A percentile compares a stretch with the other conserved stretches of the same genome.
These are phyloP conservation scores for Catocala fraxini DNA, from an alignment of 2,888 invertebrate species.

Conservation along the genomic window DNA sequence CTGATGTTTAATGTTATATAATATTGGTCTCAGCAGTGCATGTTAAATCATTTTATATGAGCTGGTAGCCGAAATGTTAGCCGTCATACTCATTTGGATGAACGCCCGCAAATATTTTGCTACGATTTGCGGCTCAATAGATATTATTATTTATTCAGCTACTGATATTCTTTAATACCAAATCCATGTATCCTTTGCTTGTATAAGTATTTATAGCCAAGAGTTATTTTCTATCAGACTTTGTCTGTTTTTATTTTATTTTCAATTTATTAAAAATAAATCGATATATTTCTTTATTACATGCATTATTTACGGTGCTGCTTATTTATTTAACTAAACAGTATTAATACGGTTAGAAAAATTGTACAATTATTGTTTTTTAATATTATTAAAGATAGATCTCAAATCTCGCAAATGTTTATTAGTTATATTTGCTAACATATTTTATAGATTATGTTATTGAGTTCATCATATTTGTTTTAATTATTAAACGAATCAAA, in stretches of 20 bases:
- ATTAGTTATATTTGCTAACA: conserved; percentile 34
- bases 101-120: background rate
- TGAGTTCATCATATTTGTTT: conserved; percentile 34
- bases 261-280: conserved; percentile 16
- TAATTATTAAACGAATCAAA: conserved; percentile 36
- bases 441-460: conserved; percentile 31
- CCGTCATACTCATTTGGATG: background rate
- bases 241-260: conserved; percentile 23
- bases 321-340: conserved; percentile 58
- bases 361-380: conserved; percentile 51
- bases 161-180: conserved; percentile 15
- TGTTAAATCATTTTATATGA: background rate
- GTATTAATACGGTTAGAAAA: conserved; percentile 68
- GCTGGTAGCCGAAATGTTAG: background rate
- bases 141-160: conserved; percentile 10
- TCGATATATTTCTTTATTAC: conserved; percentile 19
- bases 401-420: conserved; percentile 42
- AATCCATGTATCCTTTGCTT: conserved; percentile 24
- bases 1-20: background rate
- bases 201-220: conserved; percentile 21
- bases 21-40: too few relatives aligned
- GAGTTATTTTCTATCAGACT: conserved; percentile 35
- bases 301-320: conserved; percentile 47
- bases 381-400: conserved; percentile 56
- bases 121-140: background rate